Conservation (phyloP, 1,140 invertebrate genomes). For the Drosophila jambulina region DNA sequence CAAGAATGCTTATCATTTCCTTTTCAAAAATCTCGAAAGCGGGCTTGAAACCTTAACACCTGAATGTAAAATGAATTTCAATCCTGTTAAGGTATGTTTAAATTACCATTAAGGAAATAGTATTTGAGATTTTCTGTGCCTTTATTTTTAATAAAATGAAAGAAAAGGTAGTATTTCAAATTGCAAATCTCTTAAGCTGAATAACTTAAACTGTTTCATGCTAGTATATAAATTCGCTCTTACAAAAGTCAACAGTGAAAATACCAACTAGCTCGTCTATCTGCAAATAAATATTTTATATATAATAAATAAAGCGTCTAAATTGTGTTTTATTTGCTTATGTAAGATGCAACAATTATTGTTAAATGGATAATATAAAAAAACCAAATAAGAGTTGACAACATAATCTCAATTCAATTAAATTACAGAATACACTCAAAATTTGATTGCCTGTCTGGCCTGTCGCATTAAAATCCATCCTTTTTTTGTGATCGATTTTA, state of each 20-base stretch:
- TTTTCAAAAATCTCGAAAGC: background rate
- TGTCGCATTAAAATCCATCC: constrained; percentile 7
- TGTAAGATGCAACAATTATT: too few species aligned
- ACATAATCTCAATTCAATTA: background rate
- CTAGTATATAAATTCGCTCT: too few species aligned
- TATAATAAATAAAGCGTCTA: too few species aligned
- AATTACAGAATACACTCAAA: background rate
- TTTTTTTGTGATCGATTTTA: constrained; percentile 1
- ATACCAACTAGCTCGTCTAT: too few species aligned
- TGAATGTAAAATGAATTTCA: background rate
- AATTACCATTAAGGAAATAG: background rate
- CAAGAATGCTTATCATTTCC: background rate
- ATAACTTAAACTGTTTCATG: too few species aligned
- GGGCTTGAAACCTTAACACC: background rate
- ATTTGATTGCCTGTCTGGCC: constrained; percentile 6
- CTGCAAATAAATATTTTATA: too few species aligned
- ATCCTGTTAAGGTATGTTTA: background rate
- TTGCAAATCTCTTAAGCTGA: too few species aligned
- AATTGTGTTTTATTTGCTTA: too few species aligned
- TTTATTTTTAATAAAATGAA: background rate
- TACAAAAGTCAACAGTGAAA: too few species aligned
- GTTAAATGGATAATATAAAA: background rate
- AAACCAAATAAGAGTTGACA: background rate
- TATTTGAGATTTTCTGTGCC: background rate
- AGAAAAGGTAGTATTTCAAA: too few species aligned